Conservation (phyloP, 1,140 invertebrate genomes). For the Caenorhabditis remanei region DNA sequence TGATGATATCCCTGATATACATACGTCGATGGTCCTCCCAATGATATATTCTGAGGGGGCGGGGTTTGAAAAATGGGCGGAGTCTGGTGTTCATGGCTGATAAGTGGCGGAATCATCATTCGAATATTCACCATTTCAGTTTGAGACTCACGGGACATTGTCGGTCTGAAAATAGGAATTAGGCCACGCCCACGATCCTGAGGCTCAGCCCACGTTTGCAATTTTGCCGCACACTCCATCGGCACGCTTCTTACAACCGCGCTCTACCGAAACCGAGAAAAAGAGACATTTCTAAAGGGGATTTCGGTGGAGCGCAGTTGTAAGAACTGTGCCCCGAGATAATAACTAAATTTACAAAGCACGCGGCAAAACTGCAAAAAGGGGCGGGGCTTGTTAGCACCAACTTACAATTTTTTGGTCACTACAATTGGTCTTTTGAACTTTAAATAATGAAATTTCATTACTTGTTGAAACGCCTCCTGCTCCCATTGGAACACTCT, state of each 20-base stretch:
- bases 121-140: neutral
- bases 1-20: neutral
- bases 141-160: neutral
- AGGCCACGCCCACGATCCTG: neutral
- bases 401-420: constrained; percentile 21
- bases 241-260: no score
- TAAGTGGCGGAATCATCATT: neutral
- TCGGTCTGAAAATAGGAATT: neutral
- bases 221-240: no score
- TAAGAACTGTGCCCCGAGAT: no score
- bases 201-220: no score
- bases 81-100: neutral
- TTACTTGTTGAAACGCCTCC: neutral
- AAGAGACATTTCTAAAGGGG: no score
- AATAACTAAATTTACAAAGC: no score
- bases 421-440: constrained; percentile 21
- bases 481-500: neutral
- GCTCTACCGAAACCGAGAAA: no score
- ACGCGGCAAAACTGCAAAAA: no score
- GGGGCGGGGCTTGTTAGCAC: no score
- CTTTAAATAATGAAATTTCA: constrained; percentile 23
- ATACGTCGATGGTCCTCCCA: neutral
- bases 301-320: neutral
- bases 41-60: no score
- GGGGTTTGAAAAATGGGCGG: neutral